A percentile compares a stretch with the other conserved stretches of the same genome.
Conservation (phyloP, 2,888 invertebrate genomes). For the Polymixis flavicincta region DNA sequence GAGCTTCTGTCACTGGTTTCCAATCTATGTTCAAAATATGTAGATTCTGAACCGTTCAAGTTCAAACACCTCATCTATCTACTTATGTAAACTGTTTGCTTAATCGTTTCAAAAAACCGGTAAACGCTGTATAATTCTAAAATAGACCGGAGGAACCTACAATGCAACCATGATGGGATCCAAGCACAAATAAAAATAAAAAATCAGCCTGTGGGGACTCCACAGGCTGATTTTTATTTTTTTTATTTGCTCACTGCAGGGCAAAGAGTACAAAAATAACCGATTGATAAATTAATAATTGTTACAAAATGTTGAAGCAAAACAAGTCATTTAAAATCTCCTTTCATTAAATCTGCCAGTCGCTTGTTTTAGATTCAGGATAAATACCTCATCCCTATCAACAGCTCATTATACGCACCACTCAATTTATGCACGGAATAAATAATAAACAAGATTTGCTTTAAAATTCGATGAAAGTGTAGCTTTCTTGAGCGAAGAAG, state of each 20-base stretch:
- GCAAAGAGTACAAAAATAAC: background rate
- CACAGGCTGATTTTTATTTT: too few species aligned
- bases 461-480: background rate
- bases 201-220: background rate
- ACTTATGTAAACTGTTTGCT: conserved; percentile 3
- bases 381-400: background rate
- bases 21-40: conserved; percentile 8
- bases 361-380: background rate
- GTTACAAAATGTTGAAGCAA: background rate
- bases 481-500: background rate
- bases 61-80: conserved; percentile 4
- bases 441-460: background rate
- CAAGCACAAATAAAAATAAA: background rate
- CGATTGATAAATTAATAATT: background rate
- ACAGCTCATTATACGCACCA: background rate
- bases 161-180: background rate
- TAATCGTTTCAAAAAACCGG: background rate
- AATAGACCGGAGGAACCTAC: background rate
- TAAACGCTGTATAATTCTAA: background rate
- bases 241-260: too few species aligned
- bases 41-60: background rate
- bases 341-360: background rate
- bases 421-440: background rate
- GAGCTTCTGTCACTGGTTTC: background rate
- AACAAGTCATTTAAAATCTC: background rate